phyloP scores from a whole-genome alignment of 2,888 invertebrate genomes.

The Philopedon plagiatum region DNA sequence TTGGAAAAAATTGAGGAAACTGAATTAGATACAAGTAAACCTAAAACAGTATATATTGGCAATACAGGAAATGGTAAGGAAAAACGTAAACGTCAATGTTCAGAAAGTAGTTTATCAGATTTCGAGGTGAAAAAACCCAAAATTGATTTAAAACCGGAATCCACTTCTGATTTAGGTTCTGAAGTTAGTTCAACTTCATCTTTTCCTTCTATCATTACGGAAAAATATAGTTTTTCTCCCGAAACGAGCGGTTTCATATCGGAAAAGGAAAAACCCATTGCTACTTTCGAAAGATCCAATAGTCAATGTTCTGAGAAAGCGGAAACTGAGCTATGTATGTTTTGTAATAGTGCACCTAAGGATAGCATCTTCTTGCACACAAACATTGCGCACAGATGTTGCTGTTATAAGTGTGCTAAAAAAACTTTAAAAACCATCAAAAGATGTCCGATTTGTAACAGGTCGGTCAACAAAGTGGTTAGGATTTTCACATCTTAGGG shows the following conservation, averaged over 20 bases:
- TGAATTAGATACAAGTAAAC: slow-evolving; percentile 4
- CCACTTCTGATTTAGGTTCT: slow-evolving; percentile 25
- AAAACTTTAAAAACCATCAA: slow-evolving; percentile 76
- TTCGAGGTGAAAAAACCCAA: slow-evolving; percentile 55
- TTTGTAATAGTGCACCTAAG: slow-evolving; percentile 76
- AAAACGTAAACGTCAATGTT: slow-evolving; percentile 56
- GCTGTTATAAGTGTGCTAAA: slow-evolving; percentile 80
- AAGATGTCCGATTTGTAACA: slow-evolving; percentile 79
- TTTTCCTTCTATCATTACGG: slow-evolving; percentile 1
- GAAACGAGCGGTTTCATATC: slow-evolving; percentile 37
- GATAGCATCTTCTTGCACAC: slow-evolving; percentile 80
- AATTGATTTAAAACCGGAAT: slow-evolving; percentile 19
- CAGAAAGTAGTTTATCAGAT: slow-evolving; percentile 62
- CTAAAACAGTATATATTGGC: slow-evolving; percentile 2
- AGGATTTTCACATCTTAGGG: slow-evolving; percentile 70
- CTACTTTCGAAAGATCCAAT: slow-evolving; percentile 9
- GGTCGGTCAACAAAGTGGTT: slow-evolving; percentile 77
- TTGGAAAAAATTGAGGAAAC: slow-evolving; percentile 2
- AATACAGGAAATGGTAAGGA: slow-evolving; percentile 15
- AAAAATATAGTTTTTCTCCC: slow-evolving; percentile 19
- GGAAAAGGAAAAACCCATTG: slow-evolving; percentile 11
- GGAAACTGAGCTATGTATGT: slow-evolving; percentile 70
- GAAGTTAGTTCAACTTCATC: slow-evolving; percentile 36
- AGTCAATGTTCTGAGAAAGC: slow-evolving; percentile 30
- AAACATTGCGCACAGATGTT: slow-evolving; percentile 77